These are phyloP conservation scores for Heteronetta atricapilla DNA, from an alignment of 2,113 vertebrate genomes.

Conservation along the genomic window DNA sequence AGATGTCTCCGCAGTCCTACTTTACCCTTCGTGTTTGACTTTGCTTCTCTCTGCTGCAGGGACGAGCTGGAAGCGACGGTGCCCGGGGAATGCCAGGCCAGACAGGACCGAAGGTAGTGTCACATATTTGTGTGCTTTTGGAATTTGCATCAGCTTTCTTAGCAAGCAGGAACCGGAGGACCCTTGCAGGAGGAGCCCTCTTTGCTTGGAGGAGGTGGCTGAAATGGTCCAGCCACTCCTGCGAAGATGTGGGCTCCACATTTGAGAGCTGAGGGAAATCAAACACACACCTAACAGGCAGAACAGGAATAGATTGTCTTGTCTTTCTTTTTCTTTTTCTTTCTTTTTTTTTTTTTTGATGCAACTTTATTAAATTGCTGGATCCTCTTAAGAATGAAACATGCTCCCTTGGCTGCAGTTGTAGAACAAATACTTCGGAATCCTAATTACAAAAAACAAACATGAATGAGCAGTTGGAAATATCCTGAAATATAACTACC, in stretches of 20 bases:
- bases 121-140: rapidly evolving
- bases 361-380: neutral
- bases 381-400: neutral
- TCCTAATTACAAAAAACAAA: neutral
- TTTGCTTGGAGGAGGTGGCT: neutral
- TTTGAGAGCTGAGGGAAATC: neutral
- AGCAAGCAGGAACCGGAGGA: neutral
- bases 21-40: neutral
- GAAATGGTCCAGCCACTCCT: neutral
- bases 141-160: neutral
- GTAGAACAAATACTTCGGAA: neutral
- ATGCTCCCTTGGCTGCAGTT: neutral
- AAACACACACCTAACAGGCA: neutral
- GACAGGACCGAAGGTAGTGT: slow-evolving; percentile 89
- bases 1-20: neutral
- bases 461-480: neutral
- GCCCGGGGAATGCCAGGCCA: slow-evolving; percentile 96
- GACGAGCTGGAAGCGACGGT: slow-evolving; percentile 91
- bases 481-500: neutral
- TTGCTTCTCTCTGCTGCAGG: slow-evolving; percentile 74
- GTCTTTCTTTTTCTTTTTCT: neutral
- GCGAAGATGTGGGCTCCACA: rapidly evolving
- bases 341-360: neutral
- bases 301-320: neutral
- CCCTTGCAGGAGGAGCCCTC: neutral